phyloP scores from a whole-genome alignment of 35 echinoderm and acorn worm genomes.

The Lytechinus pictus region DNA sequence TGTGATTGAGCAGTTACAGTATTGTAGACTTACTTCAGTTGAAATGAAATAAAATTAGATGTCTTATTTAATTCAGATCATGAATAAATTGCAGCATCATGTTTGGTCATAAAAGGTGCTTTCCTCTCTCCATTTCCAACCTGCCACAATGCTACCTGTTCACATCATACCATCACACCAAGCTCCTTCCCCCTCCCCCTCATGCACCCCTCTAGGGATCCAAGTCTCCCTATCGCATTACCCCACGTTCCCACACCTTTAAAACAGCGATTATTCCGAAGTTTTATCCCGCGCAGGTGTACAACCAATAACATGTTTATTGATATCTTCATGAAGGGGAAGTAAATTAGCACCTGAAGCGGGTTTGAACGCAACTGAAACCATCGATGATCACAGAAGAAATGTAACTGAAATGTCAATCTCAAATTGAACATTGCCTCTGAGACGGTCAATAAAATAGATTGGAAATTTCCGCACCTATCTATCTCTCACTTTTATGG shows the following conservation, averaged over 20 bases:
- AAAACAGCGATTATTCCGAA: background rate
- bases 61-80: background rate
- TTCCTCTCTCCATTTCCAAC: constrained; percentile 46
- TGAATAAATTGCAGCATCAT: constrained; percentile 25
- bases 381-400: background rate
- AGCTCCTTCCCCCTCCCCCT: background rate
- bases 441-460: background rate
- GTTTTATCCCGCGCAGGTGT: constrained; percentile 15
- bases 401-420: background rate
- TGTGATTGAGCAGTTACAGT: too few relatives aligned
- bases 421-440: background rate
- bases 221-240: background rate
- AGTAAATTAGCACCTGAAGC: background rate
- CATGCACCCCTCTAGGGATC: background rate
- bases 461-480: constrained; percentile 7
- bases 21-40: too few relatives aligned
- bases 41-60: background rate
- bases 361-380: constrained; percentile 15
- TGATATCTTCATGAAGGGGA: background rate
- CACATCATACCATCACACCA: background rate
- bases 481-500: background rate
- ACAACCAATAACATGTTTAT: background rate
- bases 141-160: background rate
- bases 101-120: background rate
- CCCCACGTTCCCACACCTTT: background rate